phyloP scores from a whole-genome alignment of 1,140 invertebrate genomes.

The Anoplolepis gracilipes region DNA sequence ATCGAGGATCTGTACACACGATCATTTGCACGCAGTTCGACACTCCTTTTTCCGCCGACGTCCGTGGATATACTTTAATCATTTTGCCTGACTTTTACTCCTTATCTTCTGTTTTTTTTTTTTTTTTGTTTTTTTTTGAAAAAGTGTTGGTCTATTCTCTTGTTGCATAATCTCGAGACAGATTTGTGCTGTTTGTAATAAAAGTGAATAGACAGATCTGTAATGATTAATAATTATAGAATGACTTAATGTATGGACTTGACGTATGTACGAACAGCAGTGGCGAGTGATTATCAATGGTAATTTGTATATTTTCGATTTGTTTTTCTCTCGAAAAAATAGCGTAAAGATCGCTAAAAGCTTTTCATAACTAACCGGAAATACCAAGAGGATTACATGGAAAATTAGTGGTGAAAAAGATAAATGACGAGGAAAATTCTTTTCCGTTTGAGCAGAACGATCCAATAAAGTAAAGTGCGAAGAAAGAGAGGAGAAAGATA shows the following conservation, averaged over 20 bases:
- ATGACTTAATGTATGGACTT: too few species aligned
- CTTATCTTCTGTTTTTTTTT: too few species aligned
- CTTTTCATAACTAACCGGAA: background rate
- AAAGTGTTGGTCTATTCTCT: background rate
- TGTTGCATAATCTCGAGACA: background rate
- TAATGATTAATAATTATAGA: too few species aligned
- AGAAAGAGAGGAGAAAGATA: conserved; percentile 68
- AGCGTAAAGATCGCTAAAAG: background rate
- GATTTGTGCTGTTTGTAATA: background rate
- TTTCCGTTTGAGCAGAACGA: conserved; percentile 58
- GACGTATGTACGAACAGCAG: background rate
- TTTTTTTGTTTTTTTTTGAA: too few species aligned
- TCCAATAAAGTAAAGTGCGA: conserved; percentile 65
- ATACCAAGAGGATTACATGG: background rate
- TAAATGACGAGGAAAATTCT: conserved; percentile 65
- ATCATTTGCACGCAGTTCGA: background rate
- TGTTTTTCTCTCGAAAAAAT: background rate
- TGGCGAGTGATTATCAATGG: background rate
- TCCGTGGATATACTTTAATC: background rate
- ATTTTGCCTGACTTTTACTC: too few species aligned
- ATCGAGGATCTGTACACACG: background rate
- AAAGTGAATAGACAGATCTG: background rate
- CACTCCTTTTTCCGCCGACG: too few species aligned
- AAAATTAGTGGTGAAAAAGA: conserved; percentile 43
- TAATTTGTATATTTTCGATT: background rate